A percentile compares a stretch with the other conserved stretches of the same genome.
phyloP scores from a whole-genome alignment of 2,888 invertebrate genomes.

The Atherix ibis region DNA sequence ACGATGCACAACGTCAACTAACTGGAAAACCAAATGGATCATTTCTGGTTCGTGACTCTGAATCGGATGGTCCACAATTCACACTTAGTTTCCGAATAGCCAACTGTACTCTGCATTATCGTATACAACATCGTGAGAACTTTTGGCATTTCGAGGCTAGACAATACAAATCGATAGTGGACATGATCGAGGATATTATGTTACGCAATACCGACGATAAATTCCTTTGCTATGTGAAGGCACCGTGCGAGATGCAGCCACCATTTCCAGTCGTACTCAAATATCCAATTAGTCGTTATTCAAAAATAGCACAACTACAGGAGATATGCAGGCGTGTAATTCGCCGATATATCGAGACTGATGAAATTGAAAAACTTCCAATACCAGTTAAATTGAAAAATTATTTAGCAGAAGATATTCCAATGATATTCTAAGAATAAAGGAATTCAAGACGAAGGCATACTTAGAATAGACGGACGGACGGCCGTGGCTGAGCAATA shows the following conservation, averaged over 20 bases:
- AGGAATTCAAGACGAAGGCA: no score
- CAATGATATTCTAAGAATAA: not conserved
- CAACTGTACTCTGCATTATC: slow-evolving; percentile 53
- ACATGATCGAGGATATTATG: slow-evolving; percentile 59
- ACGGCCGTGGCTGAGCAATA: no score
- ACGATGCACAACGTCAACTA: slow-evolving; percentile 54
- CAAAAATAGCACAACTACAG: slow-evolving; percentile 51
- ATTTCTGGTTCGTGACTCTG: slow-evolving; percentile 64
- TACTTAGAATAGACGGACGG: no score
- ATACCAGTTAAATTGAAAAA: slow-evolving; percentile 40
- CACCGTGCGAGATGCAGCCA: slow-evolving; percentile 46
- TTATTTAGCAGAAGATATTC: slow-evolving; percentile 32
- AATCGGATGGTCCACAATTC: slow-evolving; percentile 50
- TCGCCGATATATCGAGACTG: slow-evolving; percentile 46
- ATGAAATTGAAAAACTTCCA: slow-evolving; percentile 53
- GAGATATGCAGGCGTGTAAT: slow-evolving; percentile 60
- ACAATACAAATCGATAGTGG: slow-evolving; percentile 42
- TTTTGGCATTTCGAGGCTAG: slow-evolving; percentile 30
- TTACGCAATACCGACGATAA: slow-evolving; percentile 46
- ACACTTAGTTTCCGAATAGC: slow-evolving; percentile 57
- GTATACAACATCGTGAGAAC: slow-evolving; percentile 50
- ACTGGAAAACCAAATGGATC: slow-evolving; percentile 55
- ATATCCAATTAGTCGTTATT: slow-evolving; percentile 58
- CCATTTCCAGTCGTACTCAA: slow-evolving; percentile 58
- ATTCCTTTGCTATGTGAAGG: slow-evolving; percentile 56